These are phyloP conservation scores for Malurus cyaneus DNA, from an alignment of 2,113 vertebrate species.

Conservation along the genomic window DNA sequence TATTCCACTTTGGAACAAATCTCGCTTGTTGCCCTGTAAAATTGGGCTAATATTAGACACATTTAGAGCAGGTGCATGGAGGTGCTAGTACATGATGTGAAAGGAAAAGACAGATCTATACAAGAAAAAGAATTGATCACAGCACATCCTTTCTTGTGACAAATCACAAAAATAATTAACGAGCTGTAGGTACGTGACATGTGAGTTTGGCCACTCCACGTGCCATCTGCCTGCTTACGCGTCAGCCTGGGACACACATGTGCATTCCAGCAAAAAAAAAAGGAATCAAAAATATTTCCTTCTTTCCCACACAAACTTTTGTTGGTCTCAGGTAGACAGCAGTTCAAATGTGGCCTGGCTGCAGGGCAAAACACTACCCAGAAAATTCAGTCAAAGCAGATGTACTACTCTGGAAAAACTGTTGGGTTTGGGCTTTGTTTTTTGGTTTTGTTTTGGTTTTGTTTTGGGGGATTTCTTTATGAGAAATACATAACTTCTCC, in stretches of 20 bases:
- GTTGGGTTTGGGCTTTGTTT: background rate
- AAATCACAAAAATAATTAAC: background rate
- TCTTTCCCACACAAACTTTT: background rate
- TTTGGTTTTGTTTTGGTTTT: background rate
- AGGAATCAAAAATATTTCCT: background rate
- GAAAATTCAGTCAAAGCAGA: background rate
- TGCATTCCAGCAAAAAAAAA: background rate
- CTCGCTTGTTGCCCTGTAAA: background rate
- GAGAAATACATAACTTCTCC: background rate
- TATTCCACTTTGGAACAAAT: background rate
- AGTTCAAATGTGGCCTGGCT: background rate
- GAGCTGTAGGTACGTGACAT: background rate
- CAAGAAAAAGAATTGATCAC: background rate
- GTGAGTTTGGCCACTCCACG: background rate
- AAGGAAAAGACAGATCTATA: background rate
- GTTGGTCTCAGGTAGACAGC: background rate
- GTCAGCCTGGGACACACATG: background rate
- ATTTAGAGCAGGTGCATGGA: background rate
- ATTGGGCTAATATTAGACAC: background rate
- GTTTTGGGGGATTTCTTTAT: background rate
- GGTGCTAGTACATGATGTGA: background rate
- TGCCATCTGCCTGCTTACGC: background rate
- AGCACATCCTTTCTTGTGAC: accelerated
- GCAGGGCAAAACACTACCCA: background rate
- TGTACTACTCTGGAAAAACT: background rate